Percentiles rank a stretch among this genome's conserved stretches.
phyloP scores from a whole-genome alignment of 2,113 vertebrate species.

The Rallus limicola region DNA sequence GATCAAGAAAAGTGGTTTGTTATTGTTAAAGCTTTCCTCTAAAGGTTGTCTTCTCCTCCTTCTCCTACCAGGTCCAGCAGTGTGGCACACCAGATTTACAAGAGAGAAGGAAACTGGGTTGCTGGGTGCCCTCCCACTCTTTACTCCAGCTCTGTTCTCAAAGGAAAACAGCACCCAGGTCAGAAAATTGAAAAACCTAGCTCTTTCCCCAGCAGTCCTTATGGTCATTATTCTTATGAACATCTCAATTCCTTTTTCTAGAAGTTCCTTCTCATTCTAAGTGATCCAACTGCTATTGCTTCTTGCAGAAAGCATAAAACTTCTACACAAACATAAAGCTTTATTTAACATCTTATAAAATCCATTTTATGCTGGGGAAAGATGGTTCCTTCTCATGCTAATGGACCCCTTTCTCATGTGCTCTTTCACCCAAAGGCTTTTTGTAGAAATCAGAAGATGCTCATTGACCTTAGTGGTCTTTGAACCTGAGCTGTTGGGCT shows the following conservation, averaged over 20 bases:
- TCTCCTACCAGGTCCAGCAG: background rate
- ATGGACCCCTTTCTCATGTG: background rate
- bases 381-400: background rate
- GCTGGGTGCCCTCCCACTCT: background rate
- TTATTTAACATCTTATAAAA: background rate
- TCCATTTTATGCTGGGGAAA: background rate
- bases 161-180: background rate
- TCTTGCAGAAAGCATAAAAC: background rate
- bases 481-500: background rate
- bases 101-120: background rate
- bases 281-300: fast-evolving
- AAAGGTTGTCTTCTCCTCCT: background rate
- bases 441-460: background rate
- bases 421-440: background rate
- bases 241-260: background rate
- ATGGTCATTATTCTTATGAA: background rate
- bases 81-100: background rate
- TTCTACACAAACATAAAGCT: background rate
- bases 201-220: background rate
- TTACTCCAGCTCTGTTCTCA: background rate
- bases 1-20: background rate
- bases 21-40: background rate
- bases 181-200: background rate
- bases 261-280: background rate
- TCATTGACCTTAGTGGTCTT: background rate